These are phyloP conservation scores for Rhodophaea formosa DNA, from an alignment of 2,888 invertebrate genomes.

Conservation along the genomic window DNA sequence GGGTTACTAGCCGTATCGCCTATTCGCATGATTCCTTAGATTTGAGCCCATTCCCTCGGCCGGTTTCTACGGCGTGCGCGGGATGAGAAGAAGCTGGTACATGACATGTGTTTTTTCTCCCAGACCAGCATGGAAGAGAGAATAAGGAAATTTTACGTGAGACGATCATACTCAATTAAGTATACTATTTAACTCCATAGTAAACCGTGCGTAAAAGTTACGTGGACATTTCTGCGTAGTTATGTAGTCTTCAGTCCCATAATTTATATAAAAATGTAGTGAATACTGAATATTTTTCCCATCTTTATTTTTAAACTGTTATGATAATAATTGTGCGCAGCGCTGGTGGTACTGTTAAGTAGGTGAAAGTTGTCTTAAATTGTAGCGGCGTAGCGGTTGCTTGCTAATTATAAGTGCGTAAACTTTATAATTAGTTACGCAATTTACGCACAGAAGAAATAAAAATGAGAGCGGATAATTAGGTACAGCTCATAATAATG, in stretches of 20 bases:
- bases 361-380: constrained; percentile 13
- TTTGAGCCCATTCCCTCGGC: too few relatives aligned
- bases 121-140: too few relatives aligned
- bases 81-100: too few relatives aligned
- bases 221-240: not conserved
- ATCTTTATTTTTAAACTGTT: not conserved
- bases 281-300: constrained; percentile 6
- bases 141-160: constrained; percentile 24
- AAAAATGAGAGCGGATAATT: not conserved
- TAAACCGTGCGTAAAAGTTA: not conserved
- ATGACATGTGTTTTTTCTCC: too few relatives aligned
- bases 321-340: not conserved
- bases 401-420: constrained; percentile 2
- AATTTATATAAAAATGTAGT: not conserved
- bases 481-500: too few relatives aligned
- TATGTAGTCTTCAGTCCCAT: not conserved
- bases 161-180: constrained; percentile 19
- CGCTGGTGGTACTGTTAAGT: constrained; percentile 13
- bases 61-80: too few relatives aligned
- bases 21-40: too few relatives aligned
- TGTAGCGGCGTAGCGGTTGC: not conserved
- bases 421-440: not conserved
- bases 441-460: not conserved
- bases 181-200: constrained; percentile 21
- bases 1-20: too few relatives aligned